Conservation (phyloP, 1,140 invertebrate species). For the Scylla paramamosain region DNA sequence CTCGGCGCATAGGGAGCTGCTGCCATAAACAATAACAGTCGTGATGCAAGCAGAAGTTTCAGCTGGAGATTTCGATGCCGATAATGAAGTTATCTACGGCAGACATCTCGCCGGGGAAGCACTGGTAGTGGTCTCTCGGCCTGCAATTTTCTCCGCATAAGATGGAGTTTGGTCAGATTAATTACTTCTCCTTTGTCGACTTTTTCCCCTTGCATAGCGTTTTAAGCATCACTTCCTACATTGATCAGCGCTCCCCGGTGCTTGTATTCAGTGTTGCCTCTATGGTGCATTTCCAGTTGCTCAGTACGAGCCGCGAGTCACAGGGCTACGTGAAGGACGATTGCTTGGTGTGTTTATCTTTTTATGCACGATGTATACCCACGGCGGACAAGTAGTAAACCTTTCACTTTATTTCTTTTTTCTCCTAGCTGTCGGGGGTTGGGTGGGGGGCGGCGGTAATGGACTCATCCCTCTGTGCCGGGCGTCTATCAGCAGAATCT, state of each 20-base stretch:
- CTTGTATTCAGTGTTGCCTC: too few relatives aligned
- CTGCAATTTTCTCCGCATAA: not conserved
- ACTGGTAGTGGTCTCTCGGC: not conserved
- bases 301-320: too few relatives aligned
- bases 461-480: not conserved
- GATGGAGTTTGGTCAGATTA: not conserved
- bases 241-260: too few relatives aligned
- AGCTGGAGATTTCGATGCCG: slow-evolving; percentile 47
- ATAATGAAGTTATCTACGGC: slow-evolving; percentile 54
- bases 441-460: not conserved
- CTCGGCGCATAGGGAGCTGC: not conserved
- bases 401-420: not conserved
- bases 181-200: not conserved
- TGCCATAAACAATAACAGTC: slow-evolving; percentile 57
- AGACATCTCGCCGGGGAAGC: slow-evolving; percentile 32
- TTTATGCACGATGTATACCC: not conserved
- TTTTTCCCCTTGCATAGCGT: too few relatives aligned
- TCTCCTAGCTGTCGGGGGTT: not conserved
- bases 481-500: not conserved
- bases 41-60: slow-evolving; percentile 51
- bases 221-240: too few relatives aligned
- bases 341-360: not conserved
- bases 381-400: not conserved
- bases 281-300: too few relatives aligned
- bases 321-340: not conserved